Percentiles rank a stretch among this genome's conserved stretches.
Conservation (phyloP, 2,888 invertebrate genomes). For the Lysandra coridon region DNA sequence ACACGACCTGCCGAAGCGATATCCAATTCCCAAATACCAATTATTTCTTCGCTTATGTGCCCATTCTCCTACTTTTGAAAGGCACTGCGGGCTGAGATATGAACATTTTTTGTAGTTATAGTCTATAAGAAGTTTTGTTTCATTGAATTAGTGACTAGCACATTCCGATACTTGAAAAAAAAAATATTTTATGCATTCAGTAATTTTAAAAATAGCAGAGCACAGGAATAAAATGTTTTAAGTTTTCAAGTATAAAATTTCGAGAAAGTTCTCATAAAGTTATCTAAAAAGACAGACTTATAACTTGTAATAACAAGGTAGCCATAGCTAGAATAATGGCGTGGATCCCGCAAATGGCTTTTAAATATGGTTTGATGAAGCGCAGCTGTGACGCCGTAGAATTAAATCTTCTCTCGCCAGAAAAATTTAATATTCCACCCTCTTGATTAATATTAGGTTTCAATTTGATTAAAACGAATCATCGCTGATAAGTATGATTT, state of each 20-base stretch:
- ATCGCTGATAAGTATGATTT: background rate
- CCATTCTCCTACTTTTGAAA: background rate
- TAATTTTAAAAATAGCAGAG: no score
- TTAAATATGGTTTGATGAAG: conserved; percentile 37
- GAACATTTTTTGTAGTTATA: no score
- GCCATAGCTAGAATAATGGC: conserved; percentile 28
- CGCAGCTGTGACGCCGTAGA: conserved; percentile 35
- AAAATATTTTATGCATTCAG: no score
- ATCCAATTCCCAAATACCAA: conserved; percentile 33
- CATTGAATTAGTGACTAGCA: no score
- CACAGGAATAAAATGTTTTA: no score
- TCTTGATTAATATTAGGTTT: conserved; percentile 28
- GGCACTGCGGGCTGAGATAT: background rate
- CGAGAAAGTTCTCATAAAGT: background rate
- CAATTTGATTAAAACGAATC: conserved; percentile 28
- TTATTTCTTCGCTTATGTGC: background rate
- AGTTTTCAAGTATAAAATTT: no score
- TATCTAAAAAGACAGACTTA: background rate
- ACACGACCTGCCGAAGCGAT: conserved; percentile 38
- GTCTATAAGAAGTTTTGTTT: no score
- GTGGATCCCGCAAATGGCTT: conserved; percentile 32
- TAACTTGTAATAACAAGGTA: conserved; percentile 10
- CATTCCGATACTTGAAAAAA: no score
- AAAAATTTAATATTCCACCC: conserved; percentile 30
- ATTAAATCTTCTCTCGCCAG: conserved; percentile 31